Evolutionary conservation across 2,797 vertebrate genomes (phyloP).

Genomic region (Spinibarbus caldwelli): DNA sequence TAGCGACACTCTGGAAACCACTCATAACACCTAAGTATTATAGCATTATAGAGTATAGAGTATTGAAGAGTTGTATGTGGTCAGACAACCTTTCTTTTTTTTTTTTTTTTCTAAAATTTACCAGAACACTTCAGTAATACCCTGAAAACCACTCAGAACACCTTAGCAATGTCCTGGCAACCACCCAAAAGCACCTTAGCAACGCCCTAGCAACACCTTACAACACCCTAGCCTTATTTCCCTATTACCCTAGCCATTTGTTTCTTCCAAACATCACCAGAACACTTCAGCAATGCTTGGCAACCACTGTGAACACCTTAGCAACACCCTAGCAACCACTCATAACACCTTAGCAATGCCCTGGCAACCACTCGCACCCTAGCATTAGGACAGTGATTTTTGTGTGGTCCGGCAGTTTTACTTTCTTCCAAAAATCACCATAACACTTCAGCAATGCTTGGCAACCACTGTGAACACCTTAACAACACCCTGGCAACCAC

Average conservation of each 20-base stretch:
- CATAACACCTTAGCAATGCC: not conserved
- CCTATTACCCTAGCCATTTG: too few species aligned
- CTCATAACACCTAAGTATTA: not conserved
- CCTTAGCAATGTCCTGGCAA: not conserved
- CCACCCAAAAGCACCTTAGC: not conserved
- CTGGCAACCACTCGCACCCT: not conserved
- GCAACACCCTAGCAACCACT: not conserved
- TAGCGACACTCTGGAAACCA: not conserved
- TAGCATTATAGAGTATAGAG: too few species aligned
- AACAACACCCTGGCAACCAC: not conserved
- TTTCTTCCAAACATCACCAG: too few species aligned
- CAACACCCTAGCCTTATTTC: too few species aligned
- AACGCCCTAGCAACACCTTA: not conserved
- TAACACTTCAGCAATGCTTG: not conserved
- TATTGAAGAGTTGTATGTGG: too few species aligned
- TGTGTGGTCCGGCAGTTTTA: too few species aligned
- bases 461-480: not conserved
- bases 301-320: not conserved
- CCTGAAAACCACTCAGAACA: not conserved
- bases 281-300: not conserved
- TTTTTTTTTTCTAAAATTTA: not conserved
- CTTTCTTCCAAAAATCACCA: too few species aligned
- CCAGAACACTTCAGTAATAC: not conserved
- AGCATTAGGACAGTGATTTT: not conserved
- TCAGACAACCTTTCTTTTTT: too few species aligned